A percentile compares a stretch with the other conserved stretches of the same genome.
Conservation (phyloP, 2,113 vertebrate genomes). For the Forbesichthys agassizii region DNA sequence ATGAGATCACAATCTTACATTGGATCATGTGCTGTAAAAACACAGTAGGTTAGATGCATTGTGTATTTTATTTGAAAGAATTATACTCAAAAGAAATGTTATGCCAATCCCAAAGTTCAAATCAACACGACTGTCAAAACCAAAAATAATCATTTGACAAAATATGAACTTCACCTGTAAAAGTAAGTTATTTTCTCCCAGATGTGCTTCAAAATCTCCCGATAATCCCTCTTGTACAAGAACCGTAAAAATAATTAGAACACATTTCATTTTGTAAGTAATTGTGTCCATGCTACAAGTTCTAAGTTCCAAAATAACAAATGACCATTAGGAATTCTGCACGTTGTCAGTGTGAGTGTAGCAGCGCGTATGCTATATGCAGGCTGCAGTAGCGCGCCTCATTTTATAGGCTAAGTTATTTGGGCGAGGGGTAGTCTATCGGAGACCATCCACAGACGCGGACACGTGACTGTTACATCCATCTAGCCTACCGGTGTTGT, state of each 20-base stretch:
- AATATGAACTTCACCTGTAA: constrained; percentile 59
- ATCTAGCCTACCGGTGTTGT: no score
- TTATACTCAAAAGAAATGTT: background rate
- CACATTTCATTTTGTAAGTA: constrained; percentile 30
- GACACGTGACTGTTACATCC: no score
- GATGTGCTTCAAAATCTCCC: constrained; percentile 31
- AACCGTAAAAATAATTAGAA: constrained; percentile 52
- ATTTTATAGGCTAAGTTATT: constrained; percentile 41
- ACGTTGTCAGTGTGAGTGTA: constrained; percentile 24
- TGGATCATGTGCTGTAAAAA: no score
- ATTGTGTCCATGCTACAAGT: constrained; percentile 33
- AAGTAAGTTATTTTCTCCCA: constrained; percentile 26
- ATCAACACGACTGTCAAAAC: background rate
- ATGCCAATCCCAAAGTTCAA: background rate
- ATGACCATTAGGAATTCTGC: constrained; percentile 8
- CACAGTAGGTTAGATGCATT: no score
- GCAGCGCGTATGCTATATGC: constrained; percentile 11
- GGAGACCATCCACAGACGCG: no score
- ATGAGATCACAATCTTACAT: no score
- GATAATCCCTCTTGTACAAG: constrained; percentile 53
- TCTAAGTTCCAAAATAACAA: constrained; percentile 6
- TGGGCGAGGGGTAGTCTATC: constrained; percentile 30
- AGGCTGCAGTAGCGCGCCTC: constrained; percentile 16
- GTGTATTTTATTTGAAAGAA: no score
- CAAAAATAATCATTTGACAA: background rate